Evolutionary conservation across 2,797 vertebrate species (phyloP).

Genomic region (Falco rusticolus): DNA sequence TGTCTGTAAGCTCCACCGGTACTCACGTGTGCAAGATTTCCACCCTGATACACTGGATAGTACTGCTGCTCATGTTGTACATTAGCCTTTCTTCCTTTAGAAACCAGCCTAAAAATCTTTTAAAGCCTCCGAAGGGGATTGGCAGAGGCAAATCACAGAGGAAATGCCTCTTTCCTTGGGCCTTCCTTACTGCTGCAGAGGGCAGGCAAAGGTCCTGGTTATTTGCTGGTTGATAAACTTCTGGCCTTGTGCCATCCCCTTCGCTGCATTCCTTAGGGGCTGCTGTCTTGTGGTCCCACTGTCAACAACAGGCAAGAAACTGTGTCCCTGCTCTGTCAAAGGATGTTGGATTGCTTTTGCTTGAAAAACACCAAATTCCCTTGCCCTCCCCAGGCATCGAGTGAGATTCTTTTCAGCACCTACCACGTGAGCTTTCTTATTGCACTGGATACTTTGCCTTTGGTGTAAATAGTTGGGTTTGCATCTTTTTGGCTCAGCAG

Average conservation of each 20-base stretch:
- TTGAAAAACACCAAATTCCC: not conserved
- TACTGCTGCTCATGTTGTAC: not conserved
- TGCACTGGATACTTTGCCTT: not conserved
- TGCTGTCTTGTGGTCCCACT: not conserved
- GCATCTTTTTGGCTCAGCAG: not conserved
- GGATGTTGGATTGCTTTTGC: not conserved
- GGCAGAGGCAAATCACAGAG: not conserved
- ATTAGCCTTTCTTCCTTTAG: not conserved
- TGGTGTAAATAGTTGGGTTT: not conserved
- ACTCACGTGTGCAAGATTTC: rapidly evolving
- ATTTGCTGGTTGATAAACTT: not conserved
- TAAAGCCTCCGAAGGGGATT: not conserved
- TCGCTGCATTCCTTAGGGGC: not conserved
- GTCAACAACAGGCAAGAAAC: not conserved
- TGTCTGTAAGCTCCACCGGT: not conserved
- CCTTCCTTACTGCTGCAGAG: not conserved
- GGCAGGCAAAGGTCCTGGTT: not conserved
- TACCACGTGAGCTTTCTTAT: not conserved
- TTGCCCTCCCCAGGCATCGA: not conserved
- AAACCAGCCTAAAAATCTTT: not conserved
- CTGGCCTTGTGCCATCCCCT: too few relatives aligned
- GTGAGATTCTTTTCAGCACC: not conserved
- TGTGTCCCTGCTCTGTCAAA: not conserved
- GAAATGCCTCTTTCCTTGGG: not conserved
- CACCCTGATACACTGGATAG: rapidly evolving